Evolutionary conservation across 2,797 vertebrate genomes (phyloP).

Genomic region (Microtus californicus): DNA sequence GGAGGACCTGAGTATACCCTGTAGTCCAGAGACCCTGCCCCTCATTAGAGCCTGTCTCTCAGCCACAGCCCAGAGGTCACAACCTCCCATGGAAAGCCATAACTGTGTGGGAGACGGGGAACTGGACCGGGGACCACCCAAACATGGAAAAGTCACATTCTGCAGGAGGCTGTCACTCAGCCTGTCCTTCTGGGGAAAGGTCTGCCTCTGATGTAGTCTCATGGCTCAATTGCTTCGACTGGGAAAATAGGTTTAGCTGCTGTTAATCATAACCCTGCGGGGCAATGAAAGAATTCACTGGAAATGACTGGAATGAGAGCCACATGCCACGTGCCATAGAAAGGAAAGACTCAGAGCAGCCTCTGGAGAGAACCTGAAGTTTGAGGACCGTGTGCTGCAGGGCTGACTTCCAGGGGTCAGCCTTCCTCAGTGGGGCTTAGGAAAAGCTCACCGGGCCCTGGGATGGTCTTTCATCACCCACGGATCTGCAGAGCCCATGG

Average conservation of each 20-base stretch:
- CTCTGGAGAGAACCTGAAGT: not conserved
- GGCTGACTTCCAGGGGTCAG: not conserved
- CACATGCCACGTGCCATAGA: not conserved
- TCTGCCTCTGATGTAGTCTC: not conserved
- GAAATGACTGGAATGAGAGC: slow-evolving; percentile 18
- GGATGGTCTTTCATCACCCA: not conserved
- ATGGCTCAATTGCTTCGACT: not conserved
- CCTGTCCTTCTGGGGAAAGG: not conserved
- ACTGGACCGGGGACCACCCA: too few relatives aligned
- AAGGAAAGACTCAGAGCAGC: not conserved
- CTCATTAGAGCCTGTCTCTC: not conserved
- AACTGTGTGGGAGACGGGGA: not conserved
- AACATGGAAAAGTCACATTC: not conserved
- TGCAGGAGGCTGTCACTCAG: not conserved
- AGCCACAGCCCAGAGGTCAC: not conserved
- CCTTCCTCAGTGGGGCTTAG: not conserved
- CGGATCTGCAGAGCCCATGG: not conserved
- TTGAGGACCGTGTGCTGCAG: not conserved
- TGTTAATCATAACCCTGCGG: slow-evolving; percentile 34
- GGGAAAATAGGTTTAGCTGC: slow-evolving; percentile 40
- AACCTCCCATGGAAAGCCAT: not conserved
- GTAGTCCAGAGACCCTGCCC: not conserved
- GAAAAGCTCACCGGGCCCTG: not conserved
- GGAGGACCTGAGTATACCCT: not conserved
- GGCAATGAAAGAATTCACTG: not conserved